These are phyloP conservation scores for Watsonalla cultraria DNA, from an alignment of 2,888 invertebrate genomes.

Conservation along the genomic window DNA sequence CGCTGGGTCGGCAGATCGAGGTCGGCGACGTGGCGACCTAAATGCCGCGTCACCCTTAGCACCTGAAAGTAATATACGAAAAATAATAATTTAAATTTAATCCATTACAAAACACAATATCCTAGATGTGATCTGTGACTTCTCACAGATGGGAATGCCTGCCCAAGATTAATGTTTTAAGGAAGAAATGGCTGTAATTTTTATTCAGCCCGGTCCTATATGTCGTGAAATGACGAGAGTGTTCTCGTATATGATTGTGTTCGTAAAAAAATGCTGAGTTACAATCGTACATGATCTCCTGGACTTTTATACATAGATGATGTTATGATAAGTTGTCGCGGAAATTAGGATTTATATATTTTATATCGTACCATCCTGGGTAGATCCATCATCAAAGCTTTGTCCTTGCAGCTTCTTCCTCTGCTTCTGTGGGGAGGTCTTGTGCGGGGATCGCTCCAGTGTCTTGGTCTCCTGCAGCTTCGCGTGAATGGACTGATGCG, in stretches of 20 bases:
- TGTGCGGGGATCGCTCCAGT: slow-evolving; percentile 78
- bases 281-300: no score
- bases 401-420: slow-evolving; percentile 73
- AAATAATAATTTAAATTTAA: background rate
- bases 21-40: slow-evolving; percentile 88
- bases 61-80: slow-evolving; percentile 30
- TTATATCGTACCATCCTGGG: slow-evolving; percentile 62
- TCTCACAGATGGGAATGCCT: background rate
- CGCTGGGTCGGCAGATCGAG: slow-evolving; percentile 81
- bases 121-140: background rate
- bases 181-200: no score
- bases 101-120: background rate
- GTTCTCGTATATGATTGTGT: no score
- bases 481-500: slow-evolving; percentile 77
- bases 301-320: background rate
- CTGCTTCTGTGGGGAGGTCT: slow-evolving; percentile 80
- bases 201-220: no score
- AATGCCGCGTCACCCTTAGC: slow-evolving; percentile 74
- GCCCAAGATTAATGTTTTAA: no score
- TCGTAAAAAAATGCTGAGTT: no score
- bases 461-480: slow-evolving; percentile 82
- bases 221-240: no score
- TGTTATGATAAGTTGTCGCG: no score
- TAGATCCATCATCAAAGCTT: slow-evolving; percentile 71
- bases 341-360: background rate